Base-by-base conservation (phyloP, 2,113 vertebrate species). In the Helogale parvula region DNA sequence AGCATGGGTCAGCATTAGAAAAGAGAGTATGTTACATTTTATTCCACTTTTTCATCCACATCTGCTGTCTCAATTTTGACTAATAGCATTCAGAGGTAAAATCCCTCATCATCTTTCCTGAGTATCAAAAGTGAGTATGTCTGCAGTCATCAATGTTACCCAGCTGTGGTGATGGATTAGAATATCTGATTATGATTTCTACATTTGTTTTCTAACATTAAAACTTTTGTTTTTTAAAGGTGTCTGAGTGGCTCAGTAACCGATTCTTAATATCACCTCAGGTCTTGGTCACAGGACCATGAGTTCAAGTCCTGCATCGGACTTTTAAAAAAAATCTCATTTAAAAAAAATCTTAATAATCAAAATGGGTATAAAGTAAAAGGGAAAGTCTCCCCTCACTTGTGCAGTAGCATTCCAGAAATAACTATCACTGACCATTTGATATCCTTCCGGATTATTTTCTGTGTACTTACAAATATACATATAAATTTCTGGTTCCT, bases 91-190 rank as follows among this genome's bases (percentile, higher is more conserved):
- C 54, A 79, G n/a, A 72, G 29, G 45, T 54, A 85, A 88, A 71
- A 65, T 33, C 25, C 21, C 33, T 79, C 41, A 88, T n/a, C 63
- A 66, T 69, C 29, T 72, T 79, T 79, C 31, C 45, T 54, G 29
- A 87, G 29, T 74, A 38, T 50, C 72, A 47, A 89, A 92, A 74
- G 79, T 93, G 25, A 93, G 93, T 93, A 89, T 38, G 25, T 60
- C 27, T 45, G 54, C 19, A 77, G 25, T 79, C 57, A 83, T 54
- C 60, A 33, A 27, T 14, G 38, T 63, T 38, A 76, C 38, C 41
- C 33, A 27, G 92, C 35, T 63, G 17, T 63, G 3, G 16, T 60
- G 57, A 60, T 19, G 7, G 27, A 60, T 50, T 88, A 76, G n/a
- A 4, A 76, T 6, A 68, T 68, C 29, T 72, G 27, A 96, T 65